These are phyloP conservation scores for Gymnogyps californianus DNA, from an alignment of 2,113 vertebrate genomes.

Conservation along the genomic window DNA sequence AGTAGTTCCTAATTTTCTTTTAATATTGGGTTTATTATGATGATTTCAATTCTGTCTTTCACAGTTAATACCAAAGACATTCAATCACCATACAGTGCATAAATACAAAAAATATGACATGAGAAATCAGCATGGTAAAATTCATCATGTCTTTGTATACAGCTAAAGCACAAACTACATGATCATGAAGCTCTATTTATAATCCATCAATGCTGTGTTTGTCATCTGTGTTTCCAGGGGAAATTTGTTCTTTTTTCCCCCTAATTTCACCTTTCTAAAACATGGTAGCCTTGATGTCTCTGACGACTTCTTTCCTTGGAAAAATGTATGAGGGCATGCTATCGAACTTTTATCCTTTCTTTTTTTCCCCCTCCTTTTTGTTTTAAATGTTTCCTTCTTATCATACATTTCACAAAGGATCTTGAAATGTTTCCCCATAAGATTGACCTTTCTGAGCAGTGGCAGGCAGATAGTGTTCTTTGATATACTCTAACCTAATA, in stretches of 20 bases:
- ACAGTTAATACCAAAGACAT: neutral
- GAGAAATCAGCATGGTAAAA: neutral
- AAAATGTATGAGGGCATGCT: neutral
- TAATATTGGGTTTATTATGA: neutral
- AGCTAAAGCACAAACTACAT: neutral
- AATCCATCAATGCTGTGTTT: neutral
- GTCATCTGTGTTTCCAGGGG: neutral
- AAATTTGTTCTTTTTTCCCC: neutral
- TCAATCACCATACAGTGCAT: neutral
- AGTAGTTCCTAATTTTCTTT: neutral
- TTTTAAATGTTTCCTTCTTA: neutral
- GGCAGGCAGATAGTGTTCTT: neutral
- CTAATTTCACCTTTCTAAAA: neutral
- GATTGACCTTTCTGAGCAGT: neutral
- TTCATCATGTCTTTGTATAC: neutral
- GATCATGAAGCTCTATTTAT: neutral
- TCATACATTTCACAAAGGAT: neutral
- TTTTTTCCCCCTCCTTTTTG: neutral
- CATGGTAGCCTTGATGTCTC: neutral
- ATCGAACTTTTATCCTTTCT: neutral
- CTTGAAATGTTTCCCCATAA: neutral
- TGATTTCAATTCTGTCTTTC: neutral
- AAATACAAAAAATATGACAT: neutral
- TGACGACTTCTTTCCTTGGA: neutral
- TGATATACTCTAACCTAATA: neutral